A percentile compares a stretch with the other conserved stretches of the same genome.
Evolutionary conservation across 2,113 vertebrate genomes (phyloP).

Genomic region (Donacobius atricapilla): DNA sequence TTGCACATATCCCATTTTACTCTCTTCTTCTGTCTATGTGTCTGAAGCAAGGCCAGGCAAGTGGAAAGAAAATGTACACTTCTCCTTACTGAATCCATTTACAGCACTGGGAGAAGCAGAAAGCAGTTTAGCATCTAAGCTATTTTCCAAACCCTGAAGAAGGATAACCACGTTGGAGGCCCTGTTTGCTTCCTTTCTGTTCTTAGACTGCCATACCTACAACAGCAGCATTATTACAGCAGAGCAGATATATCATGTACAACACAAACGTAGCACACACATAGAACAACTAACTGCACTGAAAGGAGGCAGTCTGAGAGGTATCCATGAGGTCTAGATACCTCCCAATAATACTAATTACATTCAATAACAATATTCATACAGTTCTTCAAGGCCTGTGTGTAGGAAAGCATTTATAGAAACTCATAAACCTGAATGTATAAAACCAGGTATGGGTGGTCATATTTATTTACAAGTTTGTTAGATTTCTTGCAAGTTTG

Average conservation of each 20-base stretch:
- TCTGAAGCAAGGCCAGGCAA: neutral
- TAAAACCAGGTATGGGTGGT: neutral
- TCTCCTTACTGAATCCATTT: neutral
- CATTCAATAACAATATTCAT: neutral
- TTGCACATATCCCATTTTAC: neutral
- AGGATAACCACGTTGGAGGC: neutral
- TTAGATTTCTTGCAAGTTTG: neutral
- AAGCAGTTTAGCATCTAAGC: neutral
- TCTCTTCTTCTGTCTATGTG: neutral
- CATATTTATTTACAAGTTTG: neutral
- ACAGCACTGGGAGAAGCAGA: neutral
- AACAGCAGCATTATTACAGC: neutral
- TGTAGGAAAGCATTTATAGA: neutral
- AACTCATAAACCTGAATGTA: neutral
- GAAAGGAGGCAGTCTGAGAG: neutral
- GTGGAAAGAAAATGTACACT: neutral
- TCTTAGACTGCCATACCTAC: neutral
- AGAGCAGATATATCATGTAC: neutral
- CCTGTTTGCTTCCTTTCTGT: neutral
- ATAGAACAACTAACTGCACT: neutral
- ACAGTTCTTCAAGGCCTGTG: neutral
- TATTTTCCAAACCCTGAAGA: neutral
- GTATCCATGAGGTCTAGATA: neutral
- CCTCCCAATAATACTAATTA: neutral
- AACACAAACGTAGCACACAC: neutral